Conservation (phyloP, 2,888 invertebrate genomes). For the Trachelus troglodyta region DNA sequence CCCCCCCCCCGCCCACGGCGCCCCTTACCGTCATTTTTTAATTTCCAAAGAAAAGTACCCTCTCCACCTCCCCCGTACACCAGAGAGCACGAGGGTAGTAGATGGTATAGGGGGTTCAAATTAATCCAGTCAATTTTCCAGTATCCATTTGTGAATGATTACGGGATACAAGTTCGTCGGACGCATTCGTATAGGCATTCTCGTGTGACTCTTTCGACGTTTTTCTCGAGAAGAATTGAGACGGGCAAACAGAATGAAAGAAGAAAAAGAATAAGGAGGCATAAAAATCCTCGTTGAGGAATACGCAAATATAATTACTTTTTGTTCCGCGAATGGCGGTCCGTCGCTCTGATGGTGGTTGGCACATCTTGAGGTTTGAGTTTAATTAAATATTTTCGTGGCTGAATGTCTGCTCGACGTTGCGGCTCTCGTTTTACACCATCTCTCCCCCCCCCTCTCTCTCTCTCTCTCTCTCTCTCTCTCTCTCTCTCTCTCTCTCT, state of each 20-base stretch:
- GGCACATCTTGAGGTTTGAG: conserved; percentile 58
- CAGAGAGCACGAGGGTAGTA: background rate
- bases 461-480: conserved; percentile 3
- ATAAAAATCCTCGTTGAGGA: conserved; percentile 8
- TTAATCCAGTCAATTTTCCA: background rate
- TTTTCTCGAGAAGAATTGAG: conserved; percentile 15
- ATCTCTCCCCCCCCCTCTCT: conserved; percentile 1
- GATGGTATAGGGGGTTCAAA: background rate
- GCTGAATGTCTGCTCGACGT: conserved; percentile 51
- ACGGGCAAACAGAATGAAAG: conserved; percentile 17
- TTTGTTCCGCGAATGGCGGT: conserved; percentile 11
- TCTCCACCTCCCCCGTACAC: background rate
- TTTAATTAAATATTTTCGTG: conserved; percentile 65
- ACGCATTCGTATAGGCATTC: background rate
- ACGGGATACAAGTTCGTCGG: background rate
- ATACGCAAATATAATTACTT: conserved; percentile 19
- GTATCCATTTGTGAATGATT: background rate
- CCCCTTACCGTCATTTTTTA: background rate
- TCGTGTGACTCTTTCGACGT: background rate
- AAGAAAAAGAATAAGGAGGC: conserved; percentile 8
- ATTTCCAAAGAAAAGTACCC: background rate
- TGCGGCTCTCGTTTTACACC: conserved; percentile 12
- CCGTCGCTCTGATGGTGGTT: conserved; percentile 14
- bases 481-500: conserved; percentile 3
- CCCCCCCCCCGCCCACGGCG: background rate